Evolutionary conservation across 2,113 vertebrate species (phyloP), one percentile per base, ranked within the genome.

Genomic region (Amphilophus citrinellus): DNA sequence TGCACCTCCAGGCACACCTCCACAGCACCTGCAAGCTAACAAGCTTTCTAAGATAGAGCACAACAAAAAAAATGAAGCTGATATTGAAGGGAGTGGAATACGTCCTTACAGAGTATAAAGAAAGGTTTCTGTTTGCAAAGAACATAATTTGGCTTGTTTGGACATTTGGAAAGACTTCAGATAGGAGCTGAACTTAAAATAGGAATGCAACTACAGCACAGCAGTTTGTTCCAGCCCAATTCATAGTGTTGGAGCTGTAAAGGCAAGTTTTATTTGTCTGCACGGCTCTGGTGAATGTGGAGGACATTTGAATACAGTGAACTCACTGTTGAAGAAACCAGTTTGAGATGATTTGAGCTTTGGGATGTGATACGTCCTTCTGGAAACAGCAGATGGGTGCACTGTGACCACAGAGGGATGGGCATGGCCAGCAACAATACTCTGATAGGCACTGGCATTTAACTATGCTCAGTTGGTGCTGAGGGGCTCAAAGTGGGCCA

Each of bases 401-500:
- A 17, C 59, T 61, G 24, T 61, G 63, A 39, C 24, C 39, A 68
- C 0, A 68, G 13, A 68, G 63, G 7, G 0, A 65, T 42, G 7
- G 62, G 24, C 37, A 42, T 42, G 7, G 2, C 44, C 63, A 66
- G 39, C 63, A 3, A 27, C 39, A 44, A 24, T 0, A 0, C 7
- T 66, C 63, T 24, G 44, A n/a, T 44, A 44, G 14, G 1, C n/a
- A 44, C 37, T 47, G 63, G 0, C 8, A 24, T 65, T 65, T 42
- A 65, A 10, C 37, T 8, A 65, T 22, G 2, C 62, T 3, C 0
- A 3, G 62, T 22, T 65, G 62, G 35, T 65, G n/a, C 11, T 42
- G 15, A 4, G 0, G 0, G n/a, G 63, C 13, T 7, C 22, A 66
- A 44, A 27, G 63, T 15, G 37, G 17, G n/a, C n/a, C 20, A 24